Base-by-base conservation (phyloP, 2,888 invertebrate species). In the Xanthorhoe designata region DNA sequence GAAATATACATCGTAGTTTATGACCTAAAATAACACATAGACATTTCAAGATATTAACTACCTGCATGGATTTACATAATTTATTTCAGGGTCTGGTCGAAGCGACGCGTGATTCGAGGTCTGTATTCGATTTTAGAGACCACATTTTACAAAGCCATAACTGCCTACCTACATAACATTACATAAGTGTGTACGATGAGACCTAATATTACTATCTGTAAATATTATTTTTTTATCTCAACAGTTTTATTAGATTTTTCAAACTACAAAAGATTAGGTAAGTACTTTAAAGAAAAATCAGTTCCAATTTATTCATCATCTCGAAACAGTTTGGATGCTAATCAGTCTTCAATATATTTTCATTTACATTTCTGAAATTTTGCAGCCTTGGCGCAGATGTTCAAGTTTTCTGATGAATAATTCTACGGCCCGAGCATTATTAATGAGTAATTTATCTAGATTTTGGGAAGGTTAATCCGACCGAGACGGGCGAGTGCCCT, bases 351-450 rank as follows among this genome's bases (percentile, higher is more conserved):
- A 53, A 58, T 57, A 63, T 51, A 63, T 57, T 57, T 63, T 52
- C 32, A 60, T 64, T 64, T 42, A 54, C 19, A 64, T 58, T 54
- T 58, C 19, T n/a, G 58, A 45, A 13, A 55, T 50, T 50, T 45
- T 17, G 53, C 49, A 42, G 24, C 49, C 54, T 60, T 24, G 49
- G 49, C 47, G 54, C 62, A 56, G 62, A 59, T 64, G 64, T 64
- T 64, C 54, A 18, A 64, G 50, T 59, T 64, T 64, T 64, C 64
- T 18, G 24, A 42, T 61, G 42, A 64, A 65, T 68, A 56, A 68
- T 68, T 64, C 57, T 54, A 60, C 49, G 35, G 38, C 51, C 15
- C 9, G 24, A 57, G 53, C 47, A 52, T 35, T 47, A 13, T 2
- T 47, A 42, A 17, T 47, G 7, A 47, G 6, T 47, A 8, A 47